Percentiles rank a stretch among this genome's conserved stretches.
phyloP scores from a whole-genome alignment of 2,113 vertebrate species.

The Elephantulus edwardii region DNA sequence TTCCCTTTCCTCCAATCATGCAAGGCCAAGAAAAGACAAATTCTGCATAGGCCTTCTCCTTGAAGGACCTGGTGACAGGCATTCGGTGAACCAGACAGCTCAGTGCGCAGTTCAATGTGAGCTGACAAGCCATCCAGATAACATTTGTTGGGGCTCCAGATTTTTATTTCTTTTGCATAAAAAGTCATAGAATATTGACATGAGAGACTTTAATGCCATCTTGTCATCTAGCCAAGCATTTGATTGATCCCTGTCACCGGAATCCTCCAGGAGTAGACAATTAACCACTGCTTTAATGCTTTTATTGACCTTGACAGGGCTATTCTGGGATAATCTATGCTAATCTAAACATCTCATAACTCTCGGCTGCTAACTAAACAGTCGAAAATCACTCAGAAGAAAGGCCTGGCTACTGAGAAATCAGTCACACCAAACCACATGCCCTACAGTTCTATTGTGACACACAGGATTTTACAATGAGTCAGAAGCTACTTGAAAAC shows the following conservation, averaged over 20 bases:
- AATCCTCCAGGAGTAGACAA: not conserved
- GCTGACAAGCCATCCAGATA: not conserved
- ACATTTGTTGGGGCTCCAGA: not conserved
- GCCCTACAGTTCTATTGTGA: not conserved
- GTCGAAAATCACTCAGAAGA: not conserved
- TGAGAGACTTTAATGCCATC: not conserved
- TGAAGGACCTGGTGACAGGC: not conserved
- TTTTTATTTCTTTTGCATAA: not conserved
- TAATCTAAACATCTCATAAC: not conserved
- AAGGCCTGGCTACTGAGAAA: not conserved
- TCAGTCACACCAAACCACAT: not conserved
- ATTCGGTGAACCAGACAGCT: not conserved
- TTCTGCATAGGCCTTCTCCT: too few relatives aligned
- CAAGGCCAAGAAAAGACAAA: not conserved
- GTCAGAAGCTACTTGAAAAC: not conserved
- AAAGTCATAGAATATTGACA: accelerated
- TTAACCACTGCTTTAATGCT: not conserved
- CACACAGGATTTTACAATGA: not conserved
- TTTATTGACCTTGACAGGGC: not conserved
- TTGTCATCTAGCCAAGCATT: not conserved
- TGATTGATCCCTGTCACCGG: not conserved
- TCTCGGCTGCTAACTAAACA: not conserved
- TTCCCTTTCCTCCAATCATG: not conserved
- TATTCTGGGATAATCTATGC: not conserved
- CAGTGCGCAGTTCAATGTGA: not conserved